Evolutionary conservation across 2,888 invertebrate genomes (phyloP).

Genomic region (Drosophila cognata): DNA sequence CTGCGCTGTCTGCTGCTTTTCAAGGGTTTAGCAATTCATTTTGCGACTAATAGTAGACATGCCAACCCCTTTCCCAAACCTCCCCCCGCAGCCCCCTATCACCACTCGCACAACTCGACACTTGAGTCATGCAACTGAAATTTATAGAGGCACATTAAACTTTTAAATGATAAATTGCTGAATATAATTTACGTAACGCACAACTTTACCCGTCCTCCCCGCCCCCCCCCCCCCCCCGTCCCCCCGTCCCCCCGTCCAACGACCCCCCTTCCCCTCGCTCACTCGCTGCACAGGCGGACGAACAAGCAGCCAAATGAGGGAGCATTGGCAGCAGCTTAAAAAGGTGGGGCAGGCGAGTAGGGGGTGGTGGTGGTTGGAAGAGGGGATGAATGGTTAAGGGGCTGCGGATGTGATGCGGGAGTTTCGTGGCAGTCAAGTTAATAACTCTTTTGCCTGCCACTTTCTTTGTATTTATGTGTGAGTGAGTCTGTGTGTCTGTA

Average conservation of each 20-base stretch:
- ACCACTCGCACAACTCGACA: conserved; percentile 19
- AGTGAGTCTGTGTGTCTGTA: conserved; percentile 1
- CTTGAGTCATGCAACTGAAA: conserved; percentile 76
- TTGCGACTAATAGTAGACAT: conserved; percentile 66
- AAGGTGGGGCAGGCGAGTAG: neutral
- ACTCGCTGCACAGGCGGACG: neutral
- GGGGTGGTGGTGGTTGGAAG: conserved; percentile 1
- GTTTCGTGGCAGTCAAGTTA: conserved; percentile 71
- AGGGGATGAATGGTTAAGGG: conserved; percentile 3
- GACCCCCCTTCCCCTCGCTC: neutral
- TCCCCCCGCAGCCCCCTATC: neutral
- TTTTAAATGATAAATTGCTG: conserved; percentile 81
- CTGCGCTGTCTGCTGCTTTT: conserved; percentile 13
- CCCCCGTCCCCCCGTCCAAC: neutral
- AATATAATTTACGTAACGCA: conserved; percentile 74
- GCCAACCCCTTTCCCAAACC: conserved; percentile 2
- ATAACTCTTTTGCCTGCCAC: conserved; percentile 72
- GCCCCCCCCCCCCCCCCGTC: neutral
- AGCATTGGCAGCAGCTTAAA: conserved; percentile 12
- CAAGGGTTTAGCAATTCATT: conserved; percentile 62
- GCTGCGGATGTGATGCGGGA: conserved; percentile 37
- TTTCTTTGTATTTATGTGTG: conserved; percentile 28
- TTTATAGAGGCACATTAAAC: conserved; percentile 81
- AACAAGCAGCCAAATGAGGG: conserved; percentile 16
- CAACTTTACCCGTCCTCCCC: conserved; percentile 2